Base-by-base conservation (phyloP, 2,888 invertebrate genomes). In the Anticlea derivata region DNA sequence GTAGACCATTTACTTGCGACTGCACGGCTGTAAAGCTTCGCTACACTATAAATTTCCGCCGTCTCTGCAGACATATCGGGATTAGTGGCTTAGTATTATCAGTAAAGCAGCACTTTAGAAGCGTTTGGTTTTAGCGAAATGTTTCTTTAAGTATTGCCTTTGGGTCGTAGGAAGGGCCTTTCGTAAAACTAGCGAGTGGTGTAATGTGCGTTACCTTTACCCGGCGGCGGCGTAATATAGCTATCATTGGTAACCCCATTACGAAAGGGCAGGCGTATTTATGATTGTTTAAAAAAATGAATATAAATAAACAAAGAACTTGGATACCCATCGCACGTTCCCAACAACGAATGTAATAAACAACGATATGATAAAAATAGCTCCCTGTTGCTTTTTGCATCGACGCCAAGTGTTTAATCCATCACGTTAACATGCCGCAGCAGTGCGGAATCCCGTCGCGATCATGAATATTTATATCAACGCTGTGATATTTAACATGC, bases 381-480 rank as follows among this genome's bases (percentile, higher is more conserved):
- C 48, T 48, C 11, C 5, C 30, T 30, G 34, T 44, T 26, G 7
- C 39, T 17, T 10, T 48, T 53, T 49, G 44, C 35, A 45, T 53
- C 48, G 26, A 12, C 50, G 12, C 30, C 34, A 49, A 48, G 48
- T 53, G 33, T 49, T 49, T 53, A 53, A 53, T 53, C 53, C 53
- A 48, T 53, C 53, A 53, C 53, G 53, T 53, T 53, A 49, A 53
- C 48, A 53, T 53, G 53, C 53, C 48, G 35, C 48, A 31, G 47
- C 48, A 38, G 53, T 53, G 34, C 44, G 44, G 49, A 53, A 48
- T 53, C 48, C 48, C 53, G 53, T 48, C 35, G 39, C 44, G 53
- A 53, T 53, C 53, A 53, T 53, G 53, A 53, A 53, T 53, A 53
- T 53, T 53, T 53, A 53, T 53, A 53, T 48, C 53, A 39, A 30